Conservation (phyloP, 2,113 vertebrate species). For the Proteles cristata region DNA sequence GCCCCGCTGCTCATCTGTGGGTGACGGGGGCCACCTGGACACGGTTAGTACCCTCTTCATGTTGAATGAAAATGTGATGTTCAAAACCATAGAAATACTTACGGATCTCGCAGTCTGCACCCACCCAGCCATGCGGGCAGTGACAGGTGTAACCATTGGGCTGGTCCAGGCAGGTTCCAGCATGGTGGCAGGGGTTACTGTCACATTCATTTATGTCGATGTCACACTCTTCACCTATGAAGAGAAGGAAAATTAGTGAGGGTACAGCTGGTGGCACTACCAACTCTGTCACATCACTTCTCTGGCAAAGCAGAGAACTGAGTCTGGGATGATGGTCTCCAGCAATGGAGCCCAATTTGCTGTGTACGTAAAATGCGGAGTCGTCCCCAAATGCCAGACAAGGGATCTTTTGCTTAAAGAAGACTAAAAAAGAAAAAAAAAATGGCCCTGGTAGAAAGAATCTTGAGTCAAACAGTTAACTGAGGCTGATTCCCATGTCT, state of each 20-base stretch:
- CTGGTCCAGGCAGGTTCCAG: conserved; percentile 96
- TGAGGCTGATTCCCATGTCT: not conserved
- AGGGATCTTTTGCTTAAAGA: not conserved
- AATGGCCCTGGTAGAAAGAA: not conserved
- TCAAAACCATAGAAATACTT: conserved; percentile 83
- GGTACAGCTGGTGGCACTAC: not conserved
- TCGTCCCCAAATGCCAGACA: not conserved
- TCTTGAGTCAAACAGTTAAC: not conserved
- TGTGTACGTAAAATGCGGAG: not conserved
- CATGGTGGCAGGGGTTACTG: conserved; percentile 96
- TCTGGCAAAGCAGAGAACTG: not conserved
- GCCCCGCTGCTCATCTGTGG: no score
- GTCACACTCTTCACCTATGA: conserved; percentile 94
- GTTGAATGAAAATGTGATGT: not conserved
- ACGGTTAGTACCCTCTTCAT: not conserved
- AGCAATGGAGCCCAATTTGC: not conserved
- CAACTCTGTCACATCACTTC: not conserved
- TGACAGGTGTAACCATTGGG: conserved; percentile 95
- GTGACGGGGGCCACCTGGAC: not conserved
- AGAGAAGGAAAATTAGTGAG: not conserved
- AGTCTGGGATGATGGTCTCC: not conserved
- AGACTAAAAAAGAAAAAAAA: not conserved
- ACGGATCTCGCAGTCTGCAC: conserved; percentile 98
- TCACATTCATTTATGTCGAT: conserved; percentile 95
- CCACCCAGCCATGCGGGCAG: conserved; percentile 96